These are phyloP conservation scores for Cotesia typhae DNA, from an alignment of 1,140 invertebrate genomes.

Conservation along the genomic window DNA sequence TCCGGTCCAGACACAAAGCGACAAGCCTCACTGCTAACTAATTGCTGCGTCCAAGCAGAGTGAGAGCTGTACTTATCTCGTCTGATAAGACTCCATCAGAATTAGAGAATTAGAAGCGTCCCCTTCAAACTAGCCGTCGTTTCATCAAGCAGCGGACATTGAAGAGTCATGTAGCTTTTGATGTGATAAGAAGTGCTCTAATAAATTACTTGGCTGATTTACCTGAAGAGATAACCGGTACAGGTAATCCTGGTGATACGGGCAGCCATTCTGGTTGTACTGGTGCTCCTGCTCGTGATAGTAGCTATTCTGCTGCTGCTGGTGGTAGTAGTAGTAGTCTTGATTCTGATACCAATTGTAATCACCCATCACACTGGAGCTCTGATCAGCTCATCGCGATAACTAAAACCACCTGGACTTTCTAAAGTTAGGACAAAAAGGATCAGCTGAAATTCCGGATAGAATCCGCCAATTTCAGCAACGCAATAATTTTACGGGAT, in stretches of 20 bases:
- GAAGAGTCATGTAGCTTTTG: slow-evolving; percentile 26
- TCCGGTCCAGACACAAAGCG: no score
- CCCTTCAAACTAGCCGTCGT: no score
- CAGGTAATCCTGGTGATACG: slow-evolving; percentile 61
- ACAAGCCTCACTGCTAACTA: background rate
- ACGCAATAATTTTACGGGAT: slow-evolving; percentile 33
- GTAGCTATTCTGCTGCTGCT: slow-evolving; percentile 47
- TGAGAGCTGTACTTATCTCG: background rate
- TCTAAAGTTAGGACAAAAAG: background rate
- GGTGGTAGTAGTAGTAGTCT: slow-evolving; percentile 44
- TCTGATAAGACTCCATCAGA: background rate
- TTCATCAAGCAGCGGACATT: no score
- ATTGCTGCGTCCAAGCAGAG: slow-evolving; percentile 16
- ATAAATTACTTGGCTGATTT: slow-evolving; percentile 36
- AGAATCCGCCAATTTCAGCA: slow-evolving; percentile 7
- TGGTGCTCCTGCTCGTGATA: slow-evolving; percentile 36
- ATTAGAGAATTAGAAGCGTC: no score
- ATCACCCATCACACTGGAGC: slow-evolving; percentile 59
- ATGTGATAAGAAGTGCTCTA: background rate
- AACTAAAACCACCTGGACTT: slow-evolving; percentile 7
- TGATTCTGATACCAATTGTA: slow-evolving; percentile 63
- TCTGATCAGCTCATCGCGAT: background rate
- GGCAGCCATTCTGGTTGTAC: slow-evolving; percentile 37
- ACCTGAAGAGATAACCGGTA: slow-evolving; percentile 64
- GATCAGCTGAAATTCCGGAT: background rate